Conservation (phyloP, 2,797 vertebrate species). For the Ispidina picta region DNA sequence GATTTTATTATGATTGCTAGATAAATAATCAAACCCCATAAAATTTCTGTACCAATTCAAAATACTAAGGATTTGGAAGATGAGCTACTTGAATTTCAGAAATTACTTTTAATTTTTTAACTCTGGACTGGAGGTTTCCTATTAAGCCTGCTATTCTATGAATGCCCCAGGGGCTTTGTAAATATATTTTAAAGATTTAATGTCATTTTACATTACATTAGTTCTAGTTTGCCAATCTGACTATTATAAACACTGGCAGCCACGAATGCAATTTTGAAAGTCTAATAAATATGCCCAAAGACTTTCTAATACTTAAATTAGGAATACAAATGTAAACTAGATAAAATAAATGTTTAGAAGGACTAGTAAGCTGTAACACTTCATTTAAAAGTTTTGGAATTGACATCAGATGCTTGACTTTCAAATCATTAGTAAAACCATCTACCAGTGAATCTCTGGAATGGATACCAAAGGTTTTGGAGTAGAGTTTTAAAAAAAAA, state of each 20-base stretch:
- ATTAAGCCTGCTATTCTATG: neutral
- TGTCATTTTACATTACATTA: neutral
- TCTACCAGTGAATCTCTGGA: neutral
- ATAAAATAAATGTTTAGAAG: neutral
- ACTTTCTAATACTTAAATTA: neutral
- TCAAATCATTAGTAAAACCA: neutral
- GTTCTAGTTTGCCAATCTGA: neutral
- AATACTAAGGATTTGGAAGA: neutral
- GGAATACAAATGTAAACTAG: neutral
- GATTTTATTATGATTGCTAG: neutral
- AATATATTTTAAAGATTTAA: neutral
- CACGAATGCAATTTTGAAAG: neutral
- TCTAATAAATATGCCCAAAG: neutral
- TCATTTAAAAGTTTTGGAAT: neutral
- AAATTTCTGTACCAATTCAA: neutral
- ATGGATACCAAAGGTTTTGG: neutral
- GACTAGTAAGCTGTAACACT: neutral
- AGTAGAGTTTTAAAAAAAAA: neutral
- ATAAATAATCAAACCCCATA: neutral
- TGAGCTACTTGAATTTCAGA: neutral
- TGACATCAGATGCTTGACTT: neutral
- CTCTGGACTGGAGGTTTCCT: neutral
- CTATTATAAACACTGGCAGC: neutral
- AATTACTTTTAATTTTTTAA: neutral
- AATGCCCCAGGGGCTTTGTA: neutral